Evolutionary conservation across 1,140 invertebrate species (phyloP), one percentile per base, ranked within the genome.

Genomic region (Spodoptera litura): DNA sequence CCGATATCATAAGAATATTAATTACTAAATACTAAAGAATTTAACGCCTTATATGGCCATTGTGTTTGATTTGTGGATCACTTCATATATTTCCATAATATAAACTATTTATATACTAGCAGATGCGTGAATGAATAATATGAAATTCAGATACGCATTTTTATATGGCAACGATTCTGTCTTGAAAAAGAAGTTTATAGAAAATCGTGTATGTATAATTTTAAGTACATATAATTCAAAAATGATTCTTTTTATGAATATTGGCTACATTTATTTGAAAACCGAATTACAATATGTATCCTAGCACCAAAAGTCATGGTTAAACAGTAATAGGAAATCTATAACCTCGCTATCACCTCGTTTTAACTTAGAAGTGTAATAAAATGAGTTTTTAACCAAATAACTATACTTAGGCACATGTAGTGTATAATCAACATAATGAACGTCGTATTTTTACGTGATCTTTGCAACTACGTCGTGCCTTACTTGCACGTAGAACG

Each of bases 361-460:
- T 25, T 58, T 8, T 10, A 10, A 10, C 9, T 10, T 27, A 25
- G 27, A 20, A 58, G 25, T 25, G 55, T 25, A 13, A n/a, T 25
- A 8, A 56, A 20, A 44, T 44, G 9, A 44, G 38, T 44, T 56
- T 56, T 58, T 58, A 58, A 58, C 55, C 25, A 25, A 58, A 58
- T 58, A 58, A 58, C 55, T 58, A 58, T 61, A 35, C 27, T 35
- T 61, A 3, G 2, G 11, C 15, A 61, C 15, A 61, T 35, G 27
- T 13, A 25, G 11, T 35, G 11, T 35, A 13, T 61, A 5, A 61
- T 61, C 27, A 59, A 59, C 56, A 59, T 59, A 59, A 59, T 59
- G 25, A 31, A 31, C 56, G 56, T 58, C 56, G 25, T 13, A 59
- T 59, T 59, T 59, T 59, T 59, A 59, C 56, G 56, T 59, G 56